Base-by-base conservation (phyloP, 2,113 vertebrate species). In the Pelmatolapia mariae region DNA sequence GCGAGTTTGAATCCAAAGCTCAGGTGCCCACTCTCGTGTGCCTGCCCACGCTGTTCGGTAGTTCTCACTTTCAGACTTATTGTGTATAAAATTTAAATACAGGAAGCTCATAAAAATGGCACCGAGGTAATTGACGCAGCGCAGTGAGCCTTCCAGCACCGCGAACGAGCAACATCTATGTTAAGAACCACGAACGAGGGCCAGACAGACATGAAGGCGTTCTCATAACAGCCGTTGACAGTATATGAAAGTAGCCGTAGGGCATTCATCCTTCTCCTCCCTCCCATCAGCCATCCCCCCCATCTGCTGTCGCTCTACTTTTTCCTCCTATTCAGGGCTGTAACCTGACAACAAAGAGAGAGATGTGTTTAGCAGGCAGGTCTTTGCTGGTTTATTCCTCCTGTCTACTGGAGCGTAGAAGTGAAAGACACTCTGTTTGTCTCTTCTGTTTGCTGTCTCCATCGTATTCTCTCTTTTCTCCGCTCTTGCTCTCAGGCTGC, bases 301-400 rank as follows among this genome's bases (percentile, higher is more conserved):
- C 79, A 84, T 90, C 92, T 89, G 87, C 91, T 18, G 78, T 83
- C 87, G 85, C 91, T 94, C 89, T 90, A 85, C 89, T 93, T 92
- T 90, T 78, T 87, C 83, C 85, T 89, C 79, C 89, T 57, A 91
- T 94, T 94, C 94, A 93, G 88, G 86, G 86, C 92, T 83, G 85
- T 86, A 90, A 94, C 80, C 90, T 92, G 93, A 95, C 94, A 94
- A 95, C 94, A 94, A 95, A 95, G 95, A 91, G 82, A 82, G 89
- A 89, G 93, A 93, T 84, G 91, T 92, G 90, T 93, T 94, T 91
- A 95, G 92, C 92, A 91, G 90, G 93, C 93, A 91, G 94, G 93
- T 92, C 94, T 92, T 93, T 88, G 92, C 93, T 81, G 87, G 91
- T 94, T 93, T 95, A 89, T 89, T 91, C 90, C 88, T 63, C 86